Conservation (phyloP, 2,888 invertebrate species). For the Heliconius aoede region DNA sequence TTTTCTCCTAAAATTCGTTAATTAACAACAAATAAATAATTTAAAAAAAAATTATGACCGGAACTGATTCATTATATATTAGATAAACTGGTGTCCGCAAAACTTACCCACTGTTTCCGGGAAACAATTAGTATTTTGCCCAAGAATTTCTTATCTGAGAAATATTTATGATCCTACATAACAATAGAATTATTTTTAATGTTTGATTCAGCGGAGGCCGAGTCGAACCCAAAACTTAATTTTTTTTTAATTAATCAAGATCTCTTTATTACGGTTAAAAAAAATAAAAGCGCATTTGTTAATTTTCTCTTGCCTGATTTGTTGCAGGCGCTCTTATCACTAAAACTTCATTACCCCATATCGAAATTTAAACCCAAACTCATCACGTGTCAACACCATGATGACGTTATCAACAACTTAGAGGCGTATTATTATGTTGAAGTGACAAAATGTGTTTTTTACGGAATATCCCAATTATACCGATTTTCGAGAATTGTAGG, state of each 20-base stretch:
- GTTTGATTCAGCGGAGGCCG: background rate
- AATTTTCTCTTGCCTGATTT: background rate
- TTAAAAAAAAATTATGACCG: background rate
- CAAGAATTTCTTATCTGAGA: conserved; percentile 4
- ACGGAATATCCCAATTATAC: conserved; percentile 31
- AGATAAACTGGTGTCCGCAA: conserved; percentile 4
- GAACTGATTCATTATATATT: background rate
- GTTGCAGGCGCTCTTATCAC: background rate
- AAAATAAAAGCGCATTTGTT: no score
- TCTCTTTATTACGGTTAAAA: no score
- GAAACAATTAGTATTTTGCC: conserved; percentile 1
- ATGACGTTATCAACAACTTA: background rate
- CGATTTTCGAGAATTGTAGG: conserved; percentile 28
- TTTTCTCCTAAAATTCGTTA: background rate
- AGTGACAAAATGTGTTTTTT: conserved; percentile 27
- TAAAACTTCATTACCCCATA: no score
- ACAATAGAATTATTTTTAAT: background rate
- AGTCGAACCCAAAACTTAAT: no score
- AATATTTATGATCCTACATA: background rate
- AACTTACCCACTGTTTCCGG: conserved; percentile 13
- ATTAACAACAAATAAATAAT: background rate
- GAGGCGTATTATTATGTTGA: conserved; percentile 27
- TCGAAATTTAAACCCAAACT: background rate
- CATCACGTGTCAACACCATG: background rate
- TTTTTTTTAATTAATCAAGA: no score